Evolutionary conservation across 2,888 invertebrate species (phyloP), one percentile per base, ranked within the genome.

Genomic region (Oxyteleia sp.): DNA sequence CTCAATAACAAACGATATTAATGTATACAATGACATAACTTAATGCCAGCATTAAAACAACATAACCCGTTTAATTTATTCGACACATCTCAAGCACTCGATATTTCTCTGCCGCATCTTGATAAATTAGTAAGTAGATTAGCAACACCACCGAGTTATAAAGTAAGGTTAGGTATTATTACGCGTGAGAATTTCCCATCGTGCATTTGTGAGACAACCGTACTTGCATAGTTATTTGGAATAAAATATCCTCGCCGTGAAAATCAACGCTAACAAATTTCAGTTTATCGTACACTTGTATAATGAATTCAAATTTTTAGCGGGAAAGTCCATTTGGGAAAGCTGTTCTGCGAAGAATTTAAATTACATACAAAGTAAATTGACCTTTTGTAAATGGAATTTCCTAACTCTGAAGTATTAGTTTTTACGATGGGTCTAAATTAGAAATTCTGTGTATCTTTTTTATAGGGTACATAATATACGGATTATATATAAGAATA

Each of bases 171-270:
- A 79, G 69, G 57, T 59, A 75, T 75, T 79, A 80, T 80, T 61
- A 53, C 51, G 57, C 84, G 84, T 79, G 83, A 72, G 80, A 84
- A 84, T 23, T 84, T 84, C 71, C 61, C 80, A 71, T 23, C 72
- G 45, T 43, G 15, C 18, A 23, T 57, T 74, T 20, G 64, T 51
- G 43, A 51, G 43, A 66, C 66, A 41, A 10, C 23, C 29, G 8
- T 11, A 45, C 26, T 45, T 18, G 53, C 63, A 16, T 29, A 53
- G 4, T 32, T 32, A 1, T 63, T 23, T 0, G 41, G 43, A 57
- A 43, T 43, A 53, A 29, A 74, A 45, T 74, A 38, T 45, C 32
- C 15, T 38, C 16, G 23, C 11, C 32, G 10, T 49, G 68, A 55
- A 55, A 68, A 53, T 68, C 16, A 53, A 55, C 68, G 26, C 43